phyloP scores from a whole-genome alignment of 2,888 invertebrate species.

The Drosophila leonis region DNA sequence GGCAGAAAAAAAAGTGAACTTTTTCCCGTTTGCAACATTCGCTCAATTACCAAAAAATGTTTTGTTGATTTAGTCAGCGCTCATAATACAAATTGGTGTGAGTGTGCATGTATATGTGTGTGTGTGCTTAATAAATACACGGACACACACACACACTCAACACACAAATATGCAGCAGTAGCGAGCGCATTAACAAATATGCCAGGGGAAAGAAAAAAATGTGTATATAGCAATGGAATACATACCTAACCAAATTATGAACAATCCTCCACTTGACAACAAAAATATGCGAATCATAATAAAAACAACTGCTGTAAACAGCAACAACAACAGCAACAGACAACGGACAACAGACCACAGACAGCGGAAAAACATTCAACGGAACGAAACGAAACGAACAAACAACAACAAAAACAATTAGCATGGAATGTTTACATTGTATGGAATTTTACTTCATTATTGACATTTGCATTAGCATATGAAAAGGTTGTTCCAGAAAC shows the following conservation, averaged over 20 bases:
- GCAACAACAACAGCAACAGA: conserved; percentile 28
- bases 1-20: conserved; percentile 4
- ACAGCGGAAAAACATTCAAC: conserved; percentile 6
- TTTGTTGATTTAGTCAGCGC: conserved; percentile 68
- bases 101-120: conserved; percentile 37
- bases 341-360: conserved; percentile 12
- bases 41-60: conserved; percentile 55
- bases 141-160: conserved; percentile 40
- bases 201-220: conserved; percentile 2
- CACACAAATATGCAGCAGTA: conserved; percentile 53
- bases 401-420: conserved; percentile 58
- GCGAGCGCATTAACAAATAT: conserved; percentile 47
- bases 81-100: conserved; percentile 68
- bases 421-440: conserved; percentile 57
- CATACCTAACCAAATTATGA: conserved; percentile 32
- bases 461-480: conserved; percentile 65
- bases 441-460: conserved; percentile 72
- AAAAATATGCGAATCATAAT: conserved; percentile 59
- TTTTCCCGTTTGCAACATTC: conserved; percentile 11
- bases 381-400: conserved; percentile 5
- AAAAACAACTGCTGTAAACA: conserved; percentile 46
- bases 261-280: conserved; percentile 63
- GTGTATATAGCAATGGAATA: conserved; percentile 6
- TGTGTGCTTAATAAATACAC: conserved; percentile 68
- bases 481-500: conserved; percentile 17